Evolutionary conservation across 2,113 vertebrate genomes (phyloP).

Genomic region (Anser brachyrhynchus): DNA sequence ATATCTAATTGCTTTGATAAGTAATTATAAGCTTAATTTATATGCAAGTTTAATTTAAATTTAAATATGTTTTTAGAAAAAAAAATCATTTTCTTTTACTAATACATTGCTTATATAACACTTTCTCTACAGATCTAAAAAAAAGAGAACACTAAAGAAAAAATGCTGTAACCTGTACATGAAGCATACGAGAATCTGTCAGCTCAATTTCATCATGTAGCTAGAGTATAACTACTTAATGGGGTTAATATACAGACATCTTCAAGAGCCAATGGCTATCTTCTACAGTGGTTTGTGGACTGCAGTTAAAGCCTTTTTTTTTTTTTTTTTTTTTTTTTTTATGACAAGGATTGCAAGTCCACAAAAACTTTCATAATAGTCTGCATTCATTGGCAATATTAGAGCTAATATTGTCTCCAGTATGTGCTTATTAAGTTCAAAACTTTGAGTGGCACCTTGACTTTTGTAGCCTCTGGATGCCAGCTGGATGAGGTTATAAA

Average conservation of each 20-base stretch:
- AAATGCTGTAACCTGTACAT: neutral
- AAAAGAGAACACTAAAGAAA: neutral
- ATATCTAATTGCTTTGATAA: neutral
- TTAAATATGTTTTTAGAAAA: neutral
- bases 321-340: neutral
- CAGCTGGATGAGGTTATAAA: conserved; percentile 26
- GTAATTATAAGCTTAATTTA: neutral
- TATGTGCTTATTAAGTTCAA: conserved; percentile 45
- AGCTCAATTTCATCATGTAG: conserved; percentile 1
- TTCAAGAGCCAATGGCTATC: neutral
- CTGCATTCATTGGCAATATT: neutral
- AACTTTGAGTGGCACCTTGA: conserved; percentile 50
- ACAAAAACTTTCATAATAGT: neutral
- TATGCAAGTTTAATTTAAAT: neutral
- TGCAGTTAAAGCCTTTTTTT: neutral
- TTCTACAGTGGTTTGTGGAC: neutral
- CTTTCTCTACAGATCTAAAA: neutral
- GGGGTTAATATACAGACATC: neutral
- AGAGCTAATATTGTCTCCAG: conserved; percentile 1
- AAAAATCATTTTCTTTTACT: neutral
- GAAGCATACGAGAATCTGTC: neutral
- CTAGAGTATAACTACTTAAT: neutral
- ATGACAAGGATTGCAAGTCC: neutral
- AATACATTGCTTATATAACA: neutral
- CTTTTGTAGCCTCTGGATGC: conserved; percentile 11